Conservation (phyloP, 2,113 vertebrate species). For the Strix aluco region DNA sequence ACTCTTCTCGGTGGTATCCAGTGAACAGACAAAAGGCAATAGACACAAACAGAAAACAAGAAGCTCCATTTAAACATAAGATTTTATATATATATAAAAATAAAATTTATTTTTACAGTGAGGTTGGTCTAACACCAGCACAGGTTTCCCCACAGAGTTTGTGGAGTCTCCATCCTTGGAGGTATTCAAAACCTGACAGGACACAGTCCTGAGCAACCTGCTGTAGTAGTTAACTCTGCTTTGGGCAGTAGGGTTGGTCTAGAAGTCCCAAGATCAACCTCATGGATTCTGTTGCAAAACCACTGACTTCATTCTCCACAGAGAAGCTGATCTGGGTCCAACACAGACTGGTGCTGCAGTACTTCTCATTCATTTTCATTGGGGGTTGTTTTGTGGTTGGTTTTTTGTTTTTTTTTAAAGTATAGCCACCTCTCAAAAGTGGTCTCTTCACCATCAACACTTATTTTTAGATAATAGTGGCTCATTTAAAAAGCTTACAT, state of each 20-base stretch:
- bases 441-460: neutral
- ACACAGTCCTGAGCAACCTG: neutral
- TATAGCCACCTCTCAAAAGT: neutral
- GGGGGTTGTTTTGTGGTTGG: neutral
- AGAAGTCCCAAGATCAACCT: neutral
- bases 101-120: neutral
- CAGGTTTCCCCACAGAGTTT: neutral
- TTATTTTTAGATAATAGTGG: neutral
- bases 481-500: neutral
- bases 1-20: neutral
- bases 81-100: neutral
- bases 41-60: neutral
- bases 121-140: neutral
- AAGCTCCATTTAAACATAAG: neutral
- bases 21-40: neutral
- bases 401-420: neutral
- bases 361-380: neutral
- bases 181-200: neutral
- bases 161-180: neutral
- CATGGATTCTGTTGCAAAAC: neutral
- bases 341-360: rapidly evolving
- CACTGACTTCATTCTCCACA: neutral
- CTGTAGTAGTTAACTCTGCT: neutral
- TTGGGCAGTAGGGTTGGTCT: neutral
- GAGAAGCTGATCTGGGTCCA: neutral